Evolutionary conservation across 2,797 vertebrate species (phyloP), one percentile per base, ranked within the genome.

Genomic region (Denticeps clupeoides): DNA sequence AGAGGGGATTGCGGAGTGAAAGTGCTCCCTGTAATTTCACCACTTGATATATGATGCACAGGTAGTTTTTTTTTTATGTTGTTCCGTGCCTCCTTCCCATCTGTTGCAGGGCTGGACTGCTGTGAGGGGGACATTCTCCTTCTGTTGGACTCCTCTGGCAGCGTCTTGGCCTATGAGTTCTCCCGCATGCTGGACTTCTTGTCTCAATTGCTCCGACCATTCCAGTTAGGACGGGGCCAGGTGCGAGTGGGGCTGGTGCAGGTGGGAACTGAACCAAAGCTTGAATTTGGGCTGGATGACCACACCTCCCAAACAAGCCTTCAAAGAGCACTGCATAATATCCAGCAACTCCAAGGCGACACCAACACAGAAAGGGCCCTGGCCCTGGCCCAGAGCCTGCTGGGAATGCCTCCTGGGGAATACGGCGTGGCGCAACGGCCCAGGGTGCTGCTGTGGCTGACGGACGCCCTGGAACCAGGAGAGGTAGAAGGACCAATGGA

Each of bases 101-200:
- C 7, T 32, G 16, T 9, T 49, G 28, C 63, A 79, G 80, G 18
- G 25, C 32, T 56, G 2, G 64, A 67, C 68, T 74, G 68, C 55
- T 71, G 82, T 0, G 77, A 89, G 41, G 91, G 88, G 0, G 87
- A 94, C 40, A 63, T 95, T 33, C 73, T 93, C 53, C 67, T 97
- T 33, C 65, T 96, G 51, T 59, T 95, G 71, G 91, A 97, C 75
- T 94, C 90, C 51, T 96, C 89, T 0, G 89, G 89, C 61, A 94
- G 91, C 0, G 69, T 94, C 22, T 78, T 87, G n/a, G 86, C 80
- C 62, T 85, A 90, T 2, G 90, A 97, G 60, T 93, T 89, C 63
- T 76, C 73, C 18, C 55, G n/a, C n/a, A 47, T 93, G 54, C 76
- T 84, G 53, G 69, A 58, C 43, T 94, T 97, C 55, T 56, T 82